phyloP scores from a whole-genome alignment of 2,888 invertebrate genomes.

The Neoascia interrupta region DNA sequence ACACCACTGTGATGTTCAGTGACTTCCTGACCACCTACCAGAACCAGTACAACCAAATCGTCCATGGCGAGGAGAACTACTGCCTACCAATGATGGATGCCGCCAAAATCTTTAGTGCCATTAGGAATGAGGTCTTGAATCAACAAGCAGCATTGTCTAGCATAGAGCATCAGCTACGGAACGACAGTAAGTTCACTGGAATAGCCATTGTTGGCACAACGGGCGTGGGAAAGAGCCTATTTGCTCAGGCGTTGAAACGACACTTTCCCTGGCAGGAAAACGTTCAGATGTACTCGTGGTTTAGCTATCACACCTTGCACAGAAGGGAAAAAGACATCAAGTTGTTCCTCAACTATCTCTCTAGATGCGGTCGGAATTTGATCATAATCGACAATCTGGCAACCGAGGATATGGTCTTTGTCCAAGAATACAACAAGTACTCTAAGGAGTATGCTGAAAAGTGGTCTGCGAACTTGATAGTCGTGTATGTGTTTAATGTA shows the following conservation, averaged over 20 bases:
- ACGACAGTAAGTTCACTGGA: slow-evolving; percentile 70
- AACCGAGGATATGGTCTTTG: slow-evolving; percentile 70
- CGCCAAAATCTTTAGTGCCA: slow-evolving; percentile 62
- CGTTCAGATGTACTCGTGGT: slow-evolving; percentile 74
- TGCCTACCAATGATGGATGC: slow-evolving; percentile 71
- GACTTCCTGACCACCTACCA: slow-evolving; percentile 70
- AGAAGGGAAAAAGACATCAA: slow-evolving; percentile 61
- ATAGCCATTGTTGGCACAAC: slow-evolving; percentile 75
- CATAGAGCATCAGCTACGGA: slow-evolving; percentile 72
- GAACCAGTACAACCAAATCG: slow-evolving; percentile 74
- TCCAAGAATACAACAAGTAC: slow-evolving; percentile 71
- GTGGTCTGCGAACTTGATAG: slow-evolving; percentile 68
- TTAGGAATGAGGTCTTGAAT: slow-evolving; percentile 47
- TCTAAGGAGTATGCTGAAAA: neutral
- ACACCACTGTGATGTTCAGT: slow-evolving; percentile 8
- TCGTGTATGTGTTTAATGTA: slow-evolving; percentile 76
- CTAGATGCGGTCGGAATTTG: slow-evolving; percentile 76
- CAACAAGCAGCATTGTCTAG: slow-evolving; percentile 70
- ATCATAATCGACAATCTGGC: slow-evolving; percentile 76
- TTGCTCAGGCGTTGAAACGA: slow-evolving; percentile 71
- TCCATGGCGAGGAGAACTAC: slow-evolving; percentile 74
- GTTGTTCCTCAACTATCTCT: slow-evolving; percentile 70
- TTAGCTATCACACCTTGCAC: slow-evolving; percentile 43
- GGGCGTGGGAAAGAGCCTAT: slow-evolving; percentile 77
- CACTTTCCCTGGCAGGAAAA: slow-evolving; percentile 77